Percentiles rank a stretch among this genome's conserved stretches.
These are phyloP conservation scores for Stegostoma tigrinum DNA, from an alignment of 2,113 vertebrate species.

Conservation along the genomic window DNA sequence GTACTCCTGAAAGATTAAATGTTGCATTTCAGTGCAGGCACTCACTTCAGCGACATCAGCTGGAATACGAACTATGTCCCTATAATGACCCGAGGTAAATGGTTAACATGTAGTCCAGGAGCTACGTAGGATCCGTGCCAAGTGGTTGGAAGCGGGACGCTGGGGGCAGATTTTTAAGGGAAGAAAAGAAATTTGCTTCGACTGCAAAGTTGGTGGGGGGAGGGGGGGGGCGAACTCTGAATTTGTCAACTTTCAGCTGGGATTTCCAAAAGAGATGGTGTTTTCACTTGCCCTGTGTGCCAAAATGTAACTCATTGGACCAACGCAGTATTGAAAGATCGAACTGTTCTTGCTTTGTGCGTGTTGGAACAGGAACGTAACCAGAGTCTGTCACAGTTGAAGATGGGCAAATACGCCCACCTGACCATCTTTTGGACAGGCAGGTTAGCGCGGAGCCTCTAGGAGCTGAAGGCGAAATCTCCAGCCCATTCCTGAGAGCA, in stretches of 20 bases:
- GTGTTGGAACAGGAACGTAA: neutral
- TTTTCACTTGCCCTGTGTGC: neutral
- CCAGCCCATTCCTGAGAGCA: neutral
- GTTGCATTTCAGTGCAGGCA: neutral
- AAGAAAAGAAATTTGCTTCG: neutral
- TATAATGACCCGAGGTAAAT: neutral
- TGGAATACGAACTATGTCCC: neutral
- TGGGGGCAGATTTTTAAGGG: neutral
- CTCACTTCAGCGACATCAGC: no score
- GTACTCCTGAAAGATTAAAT: neutral
- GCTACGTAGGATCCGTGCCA: no score
- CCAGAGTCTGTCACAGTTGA: neutral
- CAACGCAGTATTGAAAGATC: neutral
- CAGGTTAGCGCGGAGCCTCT: neutral
- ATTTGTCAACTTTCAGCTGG: neutral
- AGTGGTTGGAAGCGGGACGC: neutral
- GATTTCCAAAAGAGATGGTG: neutral
- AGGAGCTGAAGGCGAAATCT: neutral
- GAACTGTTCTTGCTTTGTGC: neutral
- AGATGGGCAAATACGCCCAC: conserved; percentile 15
- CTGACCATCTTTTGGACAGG: neutral
- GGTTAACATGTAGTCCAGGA: neutral
- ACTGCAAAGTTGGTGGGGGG: neutral
- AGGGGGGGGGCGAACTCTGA: no score
- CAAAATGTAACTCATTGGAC: neutral